These are phyloP conservation scores for Bellardia pandia DNA, from an alignment of 2,888 invertebrate species.

Conservation along the genomic window DNA sequence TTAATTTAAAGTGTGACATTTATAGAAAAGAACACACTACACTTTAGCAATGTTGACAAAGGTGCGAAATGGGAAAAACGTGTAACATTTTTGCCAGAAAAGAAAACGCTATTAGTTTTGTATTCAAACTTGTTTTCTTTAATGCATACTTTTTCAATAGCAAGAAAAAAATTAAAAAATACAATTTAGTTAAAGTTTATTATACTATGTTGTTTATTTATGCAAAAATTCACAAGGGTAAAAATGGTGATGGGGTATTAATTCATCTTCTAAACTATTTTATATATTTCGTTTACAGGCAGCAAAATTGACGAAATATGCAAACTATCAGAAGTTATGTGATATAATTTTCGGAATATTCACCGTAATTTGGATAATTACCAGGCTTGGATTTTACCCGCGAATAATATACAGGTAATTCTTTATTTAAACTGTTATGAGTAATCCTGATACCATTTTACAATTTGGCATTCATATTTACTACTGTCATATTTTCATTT, in stretches of 20 bases:
- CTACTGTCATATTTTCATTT: no score
- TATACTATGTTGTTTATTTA: no score
- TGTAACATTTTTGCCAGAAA: no score
- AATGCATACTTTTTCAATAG: slow-evolving; percentile 23
- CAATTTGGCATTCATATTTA: no score
- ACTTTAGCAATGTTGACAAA: no score
- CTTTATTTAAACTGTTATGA: not conserved
- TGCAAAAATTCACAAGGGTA: no score
- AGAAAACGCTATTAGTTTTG: no score
- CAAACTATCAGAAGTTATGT: slow-evolving; percentile 94
- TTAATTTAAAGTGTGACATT: no score
- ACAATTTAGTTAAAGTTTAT: slow-evolving; percentile 47
- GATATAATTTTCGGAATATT: slow-evolving; percentile 95
- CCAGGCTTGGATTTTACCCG: slow-evolving; percentile 95
- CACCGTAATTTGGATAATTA: slow-evolving; percentile 95
- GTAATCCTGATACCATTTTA: no score
- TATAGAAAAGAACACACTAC: no score
- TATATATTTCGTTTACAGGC: slow-evolving; percentile 86
- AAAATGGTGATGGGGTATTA: no score
- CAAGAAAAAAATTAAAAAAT: slow-evolving; percentile 29
- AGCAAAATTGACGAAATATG: slow-evolving; percentile 97
- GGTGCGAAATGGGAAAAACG: no score
- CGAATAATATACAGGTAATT: slow-evolving; percentile 89
- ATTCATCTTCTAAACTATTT: not conserved
- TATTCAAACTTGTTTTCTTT: slow-evolving; percentile 37